Percentiles rank a stretch among this genome's conserved stretches.
Conservation (phyloP, 2,113 vertebrate genomes). For the Sigmodon hispidus region DNA sequence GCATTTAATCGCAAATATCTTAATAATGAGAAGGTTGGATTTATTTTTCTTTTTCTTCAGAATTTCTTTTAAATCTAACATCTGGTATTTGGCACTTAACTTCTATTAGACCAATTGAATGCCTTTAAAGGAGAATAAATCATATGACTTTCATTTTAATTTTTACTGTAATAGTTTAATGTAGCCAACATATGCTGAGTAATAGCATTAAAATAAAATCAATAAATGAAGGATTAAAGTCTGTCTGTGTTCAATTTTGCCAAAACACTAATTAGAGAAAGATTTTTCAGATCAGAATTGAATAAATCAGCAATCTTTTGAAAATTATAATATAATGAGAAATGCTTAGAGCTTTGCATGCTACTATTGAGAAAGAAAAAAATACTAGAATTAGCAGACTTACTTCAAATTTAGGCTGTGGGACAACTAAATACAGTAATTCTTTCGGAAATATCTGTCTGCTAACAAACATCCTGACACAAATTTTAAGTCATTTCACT, state of each 20-base stretch:
- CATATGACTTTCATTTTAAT: slow-evolving; percentile 83
- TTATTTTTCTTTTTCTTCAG: slow-evolving; percentile 43
- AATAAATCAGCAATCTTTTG: slow-evolving; percentile 38
- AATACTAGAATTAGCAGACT: slow-evolving; percentile 41
- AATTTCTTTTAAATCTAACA: slow-evolving; percentile 77
- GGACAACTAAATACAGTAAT: not conserved
- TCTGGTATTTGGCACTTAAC: slow-evolving; percentile 78
- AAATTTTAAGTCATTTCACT: slow-evolving; percentile 33
- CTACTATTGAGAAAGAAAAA: slow-evolving; percentile 56
- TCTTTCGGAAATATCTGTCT: not conserved
- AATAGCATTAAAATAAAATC: slow-evolving; percentile 80
- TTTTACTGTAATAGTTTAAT: slow-evolving; percentile 81
- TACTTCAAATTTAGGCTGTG: not conserved
- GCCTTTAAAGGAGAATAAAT: slow-evolving; percentile 78
- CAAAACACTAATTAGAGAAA: slow-evolving; percentile 75
- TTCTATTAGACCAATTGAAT: slow-evolving; percentile 76
- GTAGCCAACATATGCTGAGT: slow-evolving; percentile 79
- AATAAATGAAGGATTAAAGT: slow-evolving; percentile 75
- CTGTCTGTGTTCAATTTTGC: slow-evolving; percentile 74
- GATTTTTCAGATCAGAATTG: slow-evolving; percentile 61
- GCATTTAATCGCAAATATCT: slow-evolving; percentile 58
- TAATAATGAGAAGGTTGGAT: slow-evolving; percentile 57
- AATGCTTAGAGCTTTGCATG: slow-evolving; percentile 52
- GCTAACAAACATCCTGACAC: slow-evolving; percentile 19
- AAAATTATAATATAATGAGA: slow-evolving; percentile 58